Base-by-base conservation (phyloP, 2,888 invertebrate species). In the Cataglyphis altisquamis region DNA sequence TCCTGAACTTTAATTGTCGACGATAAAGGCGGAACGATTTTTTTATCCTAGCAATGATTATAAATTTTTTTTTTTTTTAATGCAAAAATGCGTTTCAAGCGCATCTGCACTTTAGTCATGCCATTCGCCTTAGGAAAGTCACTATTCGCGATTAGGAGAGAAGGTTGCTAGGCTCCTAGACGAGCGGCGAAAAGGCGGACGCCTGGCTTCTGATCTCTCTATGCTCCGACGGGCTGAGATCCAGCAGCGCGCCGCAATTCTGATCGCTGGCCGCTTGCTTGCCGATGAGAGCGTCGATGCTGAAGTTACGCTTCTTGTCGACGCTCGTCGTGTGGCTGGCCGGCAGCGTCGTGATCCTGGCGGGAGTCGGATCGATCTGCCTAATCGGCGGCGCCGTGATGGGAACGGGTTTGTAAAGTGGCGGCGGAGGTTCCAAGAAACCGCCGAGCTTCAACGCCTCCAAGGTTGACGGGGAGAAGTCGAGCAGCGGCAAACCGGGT, bases 111-210 rank as follows among this genome's bases (percentile, higher is more conserved):
- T 52, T 77, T n/a, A 66, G 0, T 66, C 39, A 41, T 21, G 29
- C 41, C 41, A 52, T 48, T 48, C 39, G 36, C 52, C 48, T 48
- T 75, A 39, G 36, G 12, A 25, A 66, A 77, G 39, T 77, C 64
- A 29, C 52, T 29, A n/a, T 75, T 18, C 18, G 18, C 29, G n/a
- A 55, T 18, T 21, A n/a, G n/a, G 25, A 41, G n/a, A 52, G 36
- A 64, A 41, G 12, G 18, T 36, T 48, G 15, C 21, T n/a, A 57
- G 21, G 39, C 18, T 45, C 84, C 90, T 94, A 94, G 92, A 95
- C 87, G 95, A 97, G 95, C 6, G 97, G 97, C 1, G 97, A 97
- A 93, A 97, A 97, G 10, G 97, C 97, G 6, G 96, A 96, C 57
- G 96, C 96, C 93, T 96, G 96, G 91, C 96, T 95, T 83, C 94